These are phyloP conservation scores for Gobionotothen gibberifrons DNA, from an alignment of 2,797 vertebrate genomes.

Conservation along the genomic window DNA sequence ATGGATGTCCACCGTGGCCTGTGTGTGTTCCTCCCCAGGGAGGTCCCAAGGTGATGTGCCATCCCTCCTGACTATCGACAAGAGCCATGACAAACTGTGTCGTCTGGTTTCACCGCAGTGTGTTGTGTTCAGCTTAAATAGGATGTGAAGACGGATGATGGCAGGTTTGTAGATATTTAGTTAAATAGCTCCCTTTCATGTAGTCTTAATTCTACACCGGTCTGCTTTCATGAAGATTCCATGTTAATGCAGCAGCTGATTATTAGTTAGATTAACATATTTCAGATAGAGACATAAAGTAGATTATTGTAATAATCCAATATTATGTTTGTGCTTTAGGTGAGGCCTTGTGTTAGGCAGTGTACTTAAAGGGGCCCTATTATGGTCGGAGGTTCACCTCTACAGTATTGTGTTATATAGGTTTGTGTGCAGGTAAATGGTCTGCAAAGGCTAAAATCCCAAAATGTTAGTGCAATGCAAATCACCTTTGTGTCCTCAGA, in stretches of 20 bases:
- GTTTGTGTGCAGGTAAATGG: too few relatives aligned
- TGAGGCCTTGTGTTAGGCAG: background rate
- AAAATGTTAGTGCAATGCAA: background rate
- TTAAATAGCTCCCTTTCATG: background rate
- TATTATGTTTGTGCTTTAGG: background rate
- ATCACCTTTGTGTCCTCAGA: background rate
- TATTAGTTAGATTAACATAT: background rate
- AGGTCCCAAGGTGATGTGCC: slow-evolving; percentile 71
- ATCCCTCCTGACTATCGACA: slow-evolving; percentile 77
- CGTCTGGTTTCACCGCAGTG: slow-evolving; percentile 45
- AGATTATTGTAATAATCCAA: slow-evolving; percentile 7
- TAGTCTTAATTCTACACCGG: background rate
- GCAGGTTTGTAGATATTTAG: slow-evolving; percentile 8
- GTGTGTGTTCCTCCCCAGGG: slow-evolving; percentile 74
- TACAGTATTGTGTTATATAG: too few relatives aligned
- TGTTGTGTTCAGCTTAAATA: slow-evolving; percentile 47
- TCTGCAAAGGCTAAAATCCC: too few relatives aligned
- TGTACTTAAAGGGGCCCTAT: too few relatives aligned
- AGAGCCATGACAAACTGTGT: slow-evolving; percentile 74
- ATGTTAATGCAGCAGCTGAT: background rate
- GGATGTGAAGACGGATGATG: slow-evolving; percentile 12
- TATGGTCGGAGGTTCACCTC: too few relatives aligned
- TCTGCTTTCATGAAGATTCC: background rate
- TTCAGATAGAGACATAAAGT: background rate
- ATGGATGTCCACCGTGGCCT: slow-evolving; percentile 57